phyloP scores from a whole-genome alignment of 1,140 invertebrate genomes.

The Calosoma granatense region DNA sequence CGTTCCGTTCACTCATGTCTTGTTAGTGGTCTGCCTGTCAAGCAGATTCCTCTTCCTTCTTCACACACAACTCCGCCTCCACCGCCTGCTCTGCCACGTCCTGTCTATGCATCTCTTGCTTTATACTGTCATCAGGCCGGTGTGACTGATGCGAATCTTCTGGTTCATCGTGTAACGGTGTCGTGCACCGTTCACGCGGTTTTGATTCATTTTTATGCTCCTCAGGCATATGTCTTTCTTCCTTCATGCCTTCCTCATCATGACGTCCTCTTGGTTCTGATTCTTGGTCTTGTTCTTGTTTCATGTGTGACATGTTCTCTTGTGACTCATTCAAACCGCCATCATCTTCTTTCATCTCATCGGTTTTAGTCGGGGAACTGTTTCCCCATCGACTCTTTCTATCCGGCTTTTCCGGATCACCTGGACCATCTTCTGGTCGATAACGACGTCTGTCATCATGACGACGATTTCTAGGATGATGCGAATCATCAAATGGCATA shows the following conservation, averaged over 20 bases:
- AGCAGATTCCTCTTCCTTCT: conserved; percentile 12
- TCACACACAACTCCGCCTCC: conserved; percentile 3
- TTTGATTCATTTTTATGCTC: neutral
- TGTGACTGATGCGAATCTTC: neutral
- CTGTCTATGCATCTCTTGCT: too few relatives aligned
- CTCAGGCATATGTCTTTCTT: neutral
- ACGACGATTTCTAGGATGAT: conserved; percentile 9
- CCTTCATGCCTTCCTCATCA: conserved; percentile 15
- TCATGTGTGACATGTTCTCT: neutral
- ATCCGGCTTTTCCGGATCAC: conserved; percentile 6
- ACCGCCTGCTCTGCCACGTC: too few relatives aligned
- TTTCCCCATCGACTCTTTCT: neutral
- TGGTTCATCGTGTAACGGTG: conserved; percentile 18
- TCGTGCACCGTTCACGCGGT: conserved; percentile 9
- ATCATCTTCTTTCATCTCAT: neutral
- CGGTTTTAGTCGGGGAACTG: neutral
- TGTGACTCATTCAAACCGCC: neutral
- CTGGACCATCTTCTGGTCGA: conserved; percentile 9
- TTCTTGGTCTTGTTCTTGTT: neutral
- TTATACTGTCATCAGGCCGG: too few relatives aligned
- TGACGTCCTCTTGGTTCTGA: neutral
- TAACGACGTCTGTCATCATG: conserved; percentile 18
- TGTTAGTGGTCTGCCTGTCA: conserved; percentile 6
- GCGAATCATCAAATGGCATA: conserved; percentile 12
- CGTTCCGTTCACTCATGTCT: neutral